Evolutionary conservation across 2,888 invertebrate species (phyloP).

Genomic region (Troides oblongomaculatus): DNA sequence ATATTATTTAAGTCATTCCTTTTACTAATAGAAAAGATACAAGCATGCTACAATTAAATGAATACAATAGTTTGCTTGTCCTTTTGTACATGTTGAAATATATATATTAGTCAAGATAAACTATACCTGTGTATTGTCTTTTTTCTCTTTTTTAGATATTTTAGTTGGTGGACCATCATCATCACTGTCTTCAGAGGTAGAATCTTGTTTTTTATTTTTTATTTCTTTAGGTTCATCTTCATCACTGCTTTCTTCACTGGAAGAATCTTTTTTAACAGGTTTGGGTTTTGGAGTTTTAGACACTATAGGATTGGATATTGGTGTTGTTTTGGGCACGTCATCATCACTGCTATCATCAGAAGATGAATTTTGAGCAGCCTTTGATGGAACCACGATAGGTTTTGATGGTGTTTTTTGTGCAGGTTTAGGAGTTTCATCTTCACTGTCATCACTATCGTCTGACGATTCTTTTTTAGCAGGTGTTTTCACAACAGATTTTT

Average conservation of each 20-base stretch:
- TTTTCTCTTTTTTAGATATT: conserved; percentile 42
- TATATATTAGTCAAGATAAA: too few species aligned
- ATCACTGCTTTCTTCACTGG: conserved; percentile 37
- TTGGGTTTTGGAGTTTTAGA: conserved; percentile 40
- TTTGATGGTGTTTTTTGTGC: conserved; percentile 40
- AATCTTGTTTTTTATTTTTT: conserved; percentile 24
- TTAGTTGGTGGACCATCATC: conserved; percentile 49
- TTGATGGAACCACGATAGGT: conserved; percentile 36
- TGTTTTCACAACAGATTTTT: conserved; percentile 40
- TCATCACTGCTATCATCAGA: conserved; percentile 55
- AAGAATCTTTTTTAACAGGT: conserved; percentile 29
- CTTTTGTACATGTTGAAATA: too few species aligned
- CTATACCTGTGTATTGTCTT: conserved; percentile 42
- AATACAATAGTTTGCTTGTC: too few species aligned
- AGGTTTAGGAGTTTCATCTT: conserved; percentile 51
- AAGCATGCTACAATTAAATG: too few species aligned
- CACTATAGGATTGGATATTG: conserved; percentile 41
- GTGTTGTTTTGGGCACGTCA: conserved; percentile 35
- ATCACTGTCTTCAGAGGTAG: conserved; percentile 38
- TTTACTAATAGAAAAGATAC: too few species aligned
- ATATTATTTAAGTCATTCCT: too few species aligned
- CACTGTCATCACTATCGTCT: conserved; percentile 54
- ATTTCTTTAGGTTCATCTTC: conserved; percentile 20
- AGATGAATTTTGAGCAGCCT: conserved; percentile 46
- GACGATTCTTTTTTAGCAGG: conserved; percentile 53